These are phyloP conservation scores for Orthosia cruda DNA, from an alignment of 2,888 invertebrate genomes.

Conservation along the genomic window DNA sequence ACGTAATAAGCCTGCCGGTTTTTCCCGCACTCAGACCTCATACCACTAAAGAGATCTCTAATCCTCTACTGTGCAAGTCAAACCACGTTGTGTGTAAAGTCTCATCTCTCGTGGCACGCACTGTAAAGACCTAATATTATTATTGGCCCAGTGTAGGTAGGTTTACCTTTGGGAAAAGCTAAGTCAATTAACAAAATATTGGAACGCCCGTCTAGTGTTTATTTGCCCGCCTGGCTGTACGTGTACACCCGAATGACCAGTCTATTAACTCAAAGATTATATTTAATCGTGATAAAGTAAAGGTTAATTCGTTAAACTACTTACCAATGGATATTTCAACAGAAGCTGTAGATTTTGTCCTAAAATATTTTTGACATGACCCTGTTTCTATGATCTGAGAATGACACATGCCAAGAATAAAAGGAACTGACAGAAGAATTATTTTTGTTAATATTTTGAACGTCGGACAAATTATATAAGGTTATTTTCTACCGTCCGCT, in stretches of 20 bases:
- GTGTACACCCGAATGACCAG: conserved; percentile 8
- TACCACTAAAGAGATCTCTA: too few species aligned
- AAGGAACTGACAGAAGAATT: conserved; percentile 36
- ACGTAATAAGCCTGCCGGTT: too few species aligned
- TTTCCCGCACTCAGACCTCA: too few species aligned
- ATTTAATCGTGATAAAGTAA: conserved; percentile 10
- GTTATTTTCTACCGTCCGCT: conserved; percentile 31
- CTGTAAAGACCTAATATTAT: not conserved
- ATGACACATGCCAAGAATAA: conserved; percentile 47
- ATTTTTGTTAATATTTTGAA: conserved; percentile 46
- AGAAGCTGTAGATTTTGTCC: conserved; percentile 1
- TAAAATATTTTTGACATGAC: conserved; percentile 15
- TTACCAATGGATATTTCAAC: not conserved
- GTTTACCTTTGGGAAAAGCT: not conserved
- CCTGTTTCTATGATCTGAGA: conserved; percentile 19
- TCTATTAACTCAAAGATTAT: not conserved
- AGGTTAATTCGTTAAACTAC: conserved; percentile 2
- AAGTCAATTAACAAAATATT: not conserved
- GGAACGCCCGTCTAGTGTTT: conserved; percentile 11
- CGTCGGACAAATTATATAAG: conserved; percentile 31
- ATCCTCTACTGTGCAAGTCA: too few species aligned
- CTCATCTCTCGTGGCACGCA: not conserved
- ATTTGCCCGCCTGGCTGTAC: conserved; percentile 1
- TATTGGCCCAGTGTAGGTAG: not conserved
- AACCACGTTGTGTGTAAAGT: not conserved